Evolutionary conservation across 1,140 invertebrate genomes (phyloP), one percentile per base, ranked within the genome.

Genomic region (Bemisia tabaci): DNA sequence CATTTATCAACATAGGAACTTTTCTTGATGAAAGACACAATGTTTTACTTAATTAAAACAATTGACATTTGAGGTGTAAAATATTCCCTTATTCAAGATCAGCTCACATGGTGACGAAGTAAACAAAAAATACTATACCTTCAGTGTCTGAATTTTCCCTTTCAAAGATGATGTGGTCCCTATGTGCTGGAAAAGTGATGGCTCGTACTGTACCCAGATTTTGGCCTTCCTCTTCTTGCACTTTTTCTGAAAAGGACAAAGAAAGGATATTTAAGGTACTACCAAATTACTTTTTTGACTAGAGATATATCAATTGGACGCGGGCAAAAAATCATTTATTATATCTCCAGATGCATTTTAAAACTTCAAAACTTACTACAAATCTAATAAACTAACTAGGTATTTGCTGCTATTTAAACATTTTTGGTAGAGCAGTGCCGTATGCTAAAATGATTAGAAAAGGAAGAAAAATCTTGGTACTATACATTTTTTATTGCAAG

Each of bases 141-240:
- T 95, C 0, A 98, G 79, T 79, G 95, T 96, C 75, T 98, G 95
- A 62, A 97, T 90, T 84, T 98, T 98, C 68, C 95, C 95, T 77
- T 91, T 94, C 0, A 98, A 80, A 0, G 95, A 97, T 0, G 95
- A 97, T 75, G 95, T 92, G 5, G 90, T 89, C 12, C 95, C 95
- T 70, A 97, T 92, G 74, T 98, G 95, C 80, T 98, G 94, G 75
- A 98, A 98, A 0, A 97, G 79, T 0, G 94, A 95, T 2, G 94
- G 91, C 72, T 94, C 93, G 73, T 90, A 95, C 74, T 91, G 89
- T 22, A 94, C 82, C 86, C 92, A 92, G 60, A 93, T 82, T 73
- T 85, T 82, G 23, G 85, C 83, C 76, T 92, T 91, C 67, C 85
- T 88, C 72, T 85, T 84, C 73, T 86, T 85, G 75, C 95, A 98